These are phyloP conservation scores for Hippopotamus amphibius DNA, from an alignment of 2,113 vertebrate genomes.

Conservation along the genomic window DNA sequence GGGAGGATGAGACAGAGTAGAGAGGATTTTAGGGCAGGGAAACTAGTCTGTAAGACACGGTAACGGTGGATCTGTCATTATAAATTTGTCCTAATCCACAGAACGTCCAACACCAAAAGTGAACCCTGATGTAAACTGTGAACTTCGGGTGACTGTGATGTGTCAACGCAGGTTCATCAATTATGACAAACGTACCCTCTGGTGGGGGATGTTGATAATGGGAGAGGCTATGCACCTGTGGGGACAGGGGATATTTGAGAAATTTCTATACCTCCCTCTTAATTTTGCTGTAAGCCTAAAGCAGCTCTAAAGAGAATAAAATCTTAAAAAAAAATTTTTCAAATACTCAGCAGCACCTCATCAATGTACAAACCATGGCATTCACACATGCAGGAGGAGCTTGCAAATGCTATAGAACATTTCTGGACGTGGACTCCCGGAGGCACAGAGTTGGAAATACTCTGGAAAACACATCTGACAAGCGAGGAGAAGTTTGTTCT, in stretches of 20 bases:
- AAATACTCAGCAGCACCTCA: not conserved
- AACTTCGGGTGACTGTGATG: not conserved
- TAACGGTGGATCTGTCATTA: not conserved
- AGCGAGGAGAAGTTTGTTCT: not conserved
- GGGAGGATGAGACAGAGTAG: no score
- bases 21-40: not conserved
- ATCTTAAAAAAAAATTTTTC: not conserved
- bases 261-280: not conserved
- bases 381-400: not conserved
- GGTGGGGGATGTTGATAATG: not conserved
- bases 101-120: not conserved
- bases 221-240: no score
- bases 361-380: not conserved
- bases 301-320: not conserved
- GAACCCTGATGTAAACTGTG: not conserved
- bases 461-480: not conserved
- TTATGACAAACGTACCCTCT: not conserved
- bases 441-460: not conserved
- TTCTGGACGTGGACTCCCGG: not conserved
- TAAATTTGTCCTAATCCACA: not conserved
- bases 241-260: not conserved
- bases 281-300: not conserved
- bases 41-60: not conserved
- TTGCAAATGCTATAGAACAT: not conserved
- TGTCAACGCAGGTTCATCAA: not conserved